A percentile compares a stretch with the other conserved stretches of the same genome.
phyloP scores from a whole-genome alignment of 1,140 invertebrate genomes.

The Aporrectodea caliginosa region DNA sequence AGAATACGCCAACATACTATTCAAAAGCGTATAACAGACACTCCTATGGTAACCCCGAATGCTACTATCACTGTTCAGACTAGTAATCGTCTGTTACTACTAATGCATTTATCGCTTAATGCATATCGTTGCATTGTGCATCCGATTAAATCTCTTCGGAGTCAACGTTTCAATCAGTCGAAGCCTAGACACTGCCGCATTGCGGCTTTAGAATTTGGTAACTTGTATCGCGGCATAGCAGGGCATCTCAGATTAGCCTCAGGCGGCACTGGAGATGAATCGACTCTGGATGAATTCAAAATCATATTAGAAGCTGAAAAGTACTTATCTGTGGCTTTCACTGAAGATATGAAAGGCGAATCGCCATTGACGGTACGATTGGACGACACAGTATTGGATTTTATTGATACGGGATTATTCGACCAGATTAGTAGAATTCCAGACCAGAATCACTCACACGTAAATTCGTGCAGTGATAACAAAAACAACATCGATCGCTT shows the following conservation, averaged over 20 bases:
- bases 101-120: neutral
- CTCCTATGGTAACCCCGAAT: neutral
- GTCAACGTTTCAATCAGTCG: neutral
- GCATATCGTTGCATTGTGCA: neutral
- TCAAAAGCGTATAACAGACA: neutral
- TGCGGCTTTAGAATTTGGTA: neutral
- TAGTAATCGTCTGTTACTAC: neutral
- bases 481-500: neutral
- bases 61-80: neutral
- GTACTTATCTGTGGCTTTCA: neutral
- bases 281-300: neutral
- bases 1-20: neutral
- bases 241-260: neutral
- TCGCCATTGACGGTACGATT: neutral
- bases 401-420: neutral
- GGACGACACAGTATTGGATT: neutral
- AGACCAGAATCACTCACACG: neutral
- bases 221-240: neutral
- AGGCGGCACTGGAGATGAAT: neutral
- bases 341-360: neutral
- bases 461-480: neutral
- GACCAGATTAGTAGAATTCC: neutral
- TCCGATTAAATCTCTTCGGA: neutral
- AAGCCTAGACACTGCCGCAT: neutral
- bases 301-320: neutral